A percentile compares a stretch with the other conserved stretches of the same genome.
phyloP scores from a whole-genome alignment of 2,113 vertebrate genomes.

The Neogobius melanostomus region DNA sequence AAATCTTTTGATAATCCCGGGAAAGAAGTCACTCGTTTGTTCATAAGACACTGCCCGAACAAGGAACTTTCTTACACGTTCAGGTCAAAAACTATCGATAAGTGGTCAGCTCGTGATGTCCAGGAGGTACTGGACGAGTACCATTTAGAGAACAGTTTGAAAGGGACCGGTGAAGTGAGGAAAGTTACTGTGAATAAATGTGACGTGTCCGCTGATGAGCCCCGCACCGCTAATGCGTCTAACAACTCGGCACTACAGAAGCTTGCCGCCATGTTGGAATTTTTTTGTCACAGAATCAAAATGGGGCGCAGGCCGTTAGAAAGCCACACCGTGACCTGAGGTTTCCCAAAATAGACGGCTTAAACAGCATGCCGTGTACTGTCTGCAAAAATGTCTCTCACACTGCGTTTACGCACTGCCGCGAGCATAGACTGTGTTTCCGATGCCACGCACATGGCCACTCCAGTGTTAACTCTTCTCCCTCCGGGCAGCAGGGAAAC shows the following conservation, averaged over 20 bases:
- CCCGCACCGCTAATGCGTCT: background rate
- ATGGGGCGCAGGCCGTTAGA: too few species aligned
- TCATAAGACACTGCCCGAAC: background rate
- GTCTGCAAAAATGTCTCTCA: too few species aligned
- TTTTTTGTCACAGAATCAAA: background rate
- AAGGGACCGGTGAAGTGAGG: background rate
- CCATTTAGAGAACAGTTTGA: background rate
- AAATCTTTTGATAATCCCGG: background rate
- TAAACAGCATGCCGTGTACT: too few species aligned
- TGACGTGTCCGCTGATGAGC: background rate
- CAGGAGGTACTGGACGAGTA: background rate
- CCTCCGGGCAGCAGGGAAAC: too few species aligned
- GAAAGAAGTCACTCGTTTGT: background rate
- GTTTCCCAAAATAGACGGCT: too few species aligned
- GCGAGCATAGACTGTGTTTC: too few species aligned
- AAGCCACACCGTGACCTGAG: too few species aligned
- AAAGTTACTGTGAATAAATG: background rate
- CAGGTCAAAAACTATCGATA: background rate
- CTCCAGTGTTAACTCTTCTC: too few species aligned
- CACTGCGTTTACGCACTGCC: too few species aligned
- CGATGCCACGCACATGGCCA: too few species aligned
- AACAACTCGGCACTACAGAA: background rate
- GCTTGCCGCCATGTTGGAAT: background rate
- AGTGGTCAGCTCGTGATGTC: background rate
- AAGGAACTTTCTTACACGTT: background rate